phyloP scores from a whole-genome alignment of 1,140 invertebrate genomes.

The Calycopis cecrops region DNA sequence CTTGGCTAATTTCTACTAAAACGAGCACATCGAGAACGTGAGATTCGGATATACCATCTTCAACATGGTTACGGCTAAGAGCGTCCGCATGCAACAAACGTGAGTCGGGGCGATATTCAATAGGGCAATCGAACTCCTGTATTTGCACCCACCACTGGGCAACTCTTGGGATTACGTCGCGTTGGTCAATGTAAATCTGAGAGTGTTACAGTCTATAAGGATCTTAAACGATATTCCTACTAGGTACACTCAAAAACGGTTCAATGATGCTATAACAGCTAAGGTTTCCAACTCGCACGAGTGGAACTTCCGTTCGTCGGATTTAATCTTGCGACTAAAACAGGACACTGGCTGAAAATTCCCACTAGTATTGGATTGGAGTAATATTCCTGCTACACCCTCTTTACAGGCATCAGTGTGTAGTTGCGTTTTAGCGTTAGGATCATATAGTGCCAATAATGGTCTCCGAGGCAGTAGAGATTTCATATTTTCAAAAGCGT shows the following conservation, averaged over 20 bases:
- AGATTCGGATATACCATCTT: neutral
- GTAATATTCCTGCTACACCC: conserved; percentile 29
- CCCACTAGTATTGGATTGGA: conserved; percentile 22
- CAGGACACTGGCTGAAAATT: conserved; percentile 27
- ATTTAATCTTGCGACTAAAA: conserved; percentile 29
- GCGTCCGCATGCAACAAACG: conserved; percentile 19
- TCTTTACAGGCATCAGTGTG: conserved; percentile 32
- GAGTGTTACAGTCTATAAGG: conserved; percentile 45
- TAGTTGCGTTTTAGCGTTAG: conserved; percentile 21
- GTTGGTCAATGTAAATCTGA: neutral
- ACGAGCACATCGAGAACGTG: conserved; percentile 14
- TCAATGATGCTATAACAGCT: conserved; percentile 58
- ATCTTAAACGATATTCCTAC: conserved; percentile 54
- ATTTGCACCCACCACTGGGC: conserved; percentile 5
- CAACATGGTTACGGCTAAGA: neutral
- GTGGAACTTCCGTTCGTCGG: conserved; percentile 22
- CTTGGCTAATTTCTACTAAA: conserved; percentile 13
- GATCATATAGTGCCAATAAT: conserved; percentile 28
- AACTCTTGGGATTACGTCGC: conserved; percentile 29
- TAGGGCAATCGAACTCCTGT: conserved; percentile 4
- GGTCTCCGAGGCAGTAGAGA: conserved; percentile 18
- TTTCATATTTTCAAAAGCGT: neutral
- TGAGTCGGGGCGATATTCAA: conserved; percentile 20
- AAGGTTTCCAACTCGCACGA: conserved; percentile 39
- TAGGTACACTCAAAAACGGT: conserved; percentile 62